Conservation (phyloP, 2,888 invertebrate species). For the Cyclophora punctaria region DNA sequence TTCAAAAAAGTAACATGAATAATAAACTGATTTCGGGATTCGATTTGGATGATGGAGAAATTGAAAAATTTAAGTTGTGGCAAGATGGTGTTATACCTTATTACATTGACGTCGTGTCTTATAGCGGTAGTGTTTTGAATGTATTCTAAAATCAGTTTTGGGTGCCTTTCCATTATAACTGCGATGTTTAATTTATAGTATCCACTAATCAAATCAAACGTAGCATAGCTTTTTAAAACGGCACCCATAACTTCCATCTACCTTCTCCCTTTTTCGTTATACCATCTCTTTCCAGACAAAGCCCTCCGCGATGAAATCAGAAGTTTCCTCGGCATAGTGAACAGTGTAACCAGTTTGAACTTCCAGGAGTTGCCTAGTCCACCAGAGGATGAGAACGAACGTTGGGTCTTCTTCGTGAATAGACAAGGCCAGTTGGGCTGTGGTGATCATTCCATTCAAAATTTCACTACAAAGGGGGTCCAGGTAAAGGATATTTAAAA, state of each 20-base stretch:
- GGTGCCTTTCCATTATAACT: too few species aligned
- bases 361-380: slow-evolving; percentile 44
- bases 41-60: slow-evolving; percentile 33
- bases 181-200: too few species aligned
- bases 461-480: slow-evolving; percentile 42
- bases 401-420: slow-evolving; percentile 56
- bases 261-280: too few species aligned
- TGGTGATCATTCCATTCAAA: slow-evolving; percentile 34
- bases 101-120: slow-evolving; percentile 51
- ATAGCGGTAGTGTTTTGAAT: slow-evolving; percentile 29
- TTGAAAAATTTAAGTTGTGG: slow-evolving; percentile 51
- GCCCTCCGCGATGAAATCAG: slow-evolving; percentile 48
- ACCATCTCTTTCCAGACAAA: slow-evolving; percentile 35
- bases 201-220: too few species aligned
- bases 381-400: slow-evolving; percentile 29
- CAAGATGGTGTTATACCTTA: slow-evolving; percentile 45
- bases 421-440: slow-evolving; percentile 41
- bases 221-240: too few species aligned
- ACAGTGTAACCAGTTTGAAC: slow-evolving; percentile 30
- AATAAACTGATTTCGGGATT: neutral
- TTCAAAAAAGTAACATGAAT: too few species aligned
- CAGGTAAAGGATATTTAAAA: slow-evolving; percentile 32
- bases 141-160: too few species aligned
- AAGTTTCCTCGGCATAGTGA: slow-evolving; percentile 31
- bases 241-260: too few species aligned